These are phyloP conservation scores for Blastomussa wellsi DNA, from an alignment of 92 coral and sea anemone species.

Conservation along the genomic window DNA sequence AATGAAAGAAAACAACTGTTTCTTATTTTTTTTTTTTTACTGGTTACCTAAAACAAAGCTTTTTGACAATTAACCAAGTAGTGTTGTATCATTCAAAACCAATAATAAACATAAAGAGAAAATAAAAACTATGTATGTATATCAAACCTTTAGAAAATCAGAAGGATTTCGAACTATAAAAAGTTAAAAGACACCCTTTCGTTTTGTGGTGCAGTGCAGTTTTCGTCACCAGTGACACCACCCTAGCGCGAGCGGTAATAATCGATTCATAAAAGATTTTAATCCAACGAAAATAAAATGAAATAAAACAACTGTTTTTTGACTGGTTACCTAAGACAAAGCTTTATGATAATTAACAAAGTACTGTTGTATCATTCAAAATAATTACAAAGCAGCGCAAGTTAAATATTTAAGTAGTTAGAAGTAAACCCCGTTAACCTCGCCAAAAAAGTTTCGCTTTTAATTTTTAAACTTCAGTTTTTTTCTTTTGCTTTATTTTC, in stretches of 20 bases:
- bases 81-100: background rate
- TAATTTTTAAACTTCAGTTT: background rate
- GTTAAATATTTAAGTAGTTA: background rate
- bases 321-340: background rate
- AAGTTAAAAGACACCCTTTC: no score
- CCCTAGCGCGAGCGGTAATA: background rate
- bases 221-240: background rate
- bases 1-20: background rate
- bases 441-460: background rate
- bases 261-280: background rate
- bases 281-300: background rate
- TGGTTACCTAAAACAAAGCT: background rate
- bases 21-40: no score
- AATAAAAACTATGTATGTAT: background rate
- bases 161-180: no score
- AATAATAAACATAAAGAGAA: background rate
- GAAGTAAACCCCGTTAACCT: background rate
- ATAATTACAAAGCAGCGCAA: background rate
- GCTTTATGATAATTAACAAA: background rate
- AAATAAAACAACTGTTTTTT: background rate
- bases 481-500: background rate
- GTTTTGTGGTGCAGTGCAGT: background rate
- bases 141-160: no score
- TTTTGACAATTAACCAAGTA: background rate
- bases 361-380: background rate